Percentiles rank a stretch among this genome's conserved stretches.
These are phyloP conservation scores for Drosophila anomalata DNA, from an alignment of 2,888 invertebrate genomes.

Conservation along the genomic window DNA sequence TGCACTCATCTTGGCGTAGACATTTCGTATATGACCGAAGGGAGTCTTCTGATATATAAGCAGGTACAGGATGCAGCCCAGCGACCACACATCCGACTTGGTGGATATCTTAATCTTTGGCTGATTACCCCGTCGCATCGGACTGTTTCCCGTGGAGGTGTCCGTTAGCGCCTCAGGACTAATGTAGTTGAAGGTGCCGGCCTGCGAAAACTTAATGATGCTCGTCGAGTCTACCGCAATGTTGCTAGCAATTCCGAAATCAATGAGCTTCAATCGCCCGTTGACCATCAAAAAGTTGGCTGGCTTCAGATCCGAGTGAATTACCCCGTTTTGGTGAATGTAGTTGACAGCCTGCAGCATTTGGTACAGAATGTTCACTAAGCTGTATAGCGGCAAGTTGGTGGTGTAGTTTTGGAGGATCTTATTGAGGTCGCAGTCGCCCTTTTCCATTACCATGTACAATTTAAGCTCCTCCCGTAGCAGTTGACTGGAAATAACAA, in stretches of 20 bases:
- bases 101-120: conserved; percentile 89
- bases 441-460: conserved; percentile 95
- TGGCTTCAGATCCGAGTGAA: conserved; percentile 98
- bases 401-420: conserved; percentile 87
- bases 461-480: conserved; percentile 87
- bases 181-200: conserved; percentile 97
- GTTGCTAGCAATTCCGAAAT: conserved; percentile 97
- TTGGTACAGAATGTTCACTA: conserved; percentile 96
- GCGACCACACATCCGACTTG: conserved; percentile 98
- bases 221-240: conserved; percentile 95
- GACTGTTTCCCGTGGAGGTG: conserved; percentile 84
- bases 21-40: conserved; percentile 91
- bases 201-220: conserved; percentile 91
- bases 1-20: conserved; percentile 90
- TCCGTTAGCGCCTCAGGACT: conserved; percentile 95
- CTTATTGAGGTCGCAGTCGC: conserved; percentile 93
- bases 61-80: conserved; percentile 98
- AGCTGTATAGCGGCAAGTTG: conserved; percentile 89
- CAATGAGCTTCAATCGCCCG: conserved; percentile 95
- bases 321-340: conserved; percentile 95
- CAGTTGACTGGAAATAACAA: conserved; percentile 87
- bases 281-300: conserved; percentile 96
- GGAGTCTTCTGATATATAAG: conserved; percentile 96
- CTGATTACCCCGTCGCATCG: conserved; percentile 84
- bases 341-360: conserved; percentile 96